Evolutionary conservation across 2,888 invertebrate species (phyloP).

Genomic region (Molanna angustata): DNA sequence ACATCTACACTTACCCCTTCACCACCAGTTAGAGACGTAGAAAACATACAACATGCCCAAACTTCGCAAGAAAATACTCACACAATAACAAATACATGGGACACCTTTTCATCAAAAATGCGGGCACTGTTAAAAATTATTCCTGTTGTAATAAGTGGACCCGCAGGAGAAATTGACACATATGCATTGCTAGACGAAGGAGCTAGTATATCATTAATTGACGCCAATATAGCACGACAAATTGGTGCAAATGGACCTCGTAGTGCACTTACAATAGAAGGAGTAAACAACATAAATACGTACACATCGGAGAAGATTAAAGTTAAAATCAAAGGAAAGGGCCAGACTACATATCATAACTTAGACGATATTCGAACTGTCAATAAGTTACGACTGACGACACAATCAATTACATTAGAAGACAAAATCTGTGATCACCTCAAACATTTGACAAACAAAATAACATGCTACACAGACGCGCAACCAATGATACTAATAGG

Average conservation of each 20-base stretch:
- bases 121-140: neutral
- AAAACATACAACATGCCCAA: neutral
- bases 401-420: neutral
- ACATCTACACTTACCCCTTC: too few species aligned
- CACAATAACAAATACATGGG: neutral
- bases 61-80: too few species aligned
- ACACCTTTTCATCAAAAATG: neutral
- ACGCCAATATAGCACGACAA: neutral
- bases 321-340: neutral
- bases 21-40: too few species aligned
- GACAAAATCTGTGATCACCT: neutral
- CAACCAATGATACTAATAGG: neutral
- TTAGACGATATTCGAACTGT: neutral
- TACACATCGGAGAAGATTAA: neutral
- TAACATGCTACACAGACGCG: neutral
- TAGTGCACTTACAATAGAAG: neutral
- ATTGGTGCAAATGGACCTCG: conserved; percentile 1
- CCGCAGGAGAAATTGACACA: neutral
- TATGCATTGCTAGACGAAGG: neutral
- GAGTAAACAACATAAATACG: neutral
- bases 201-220: neutral
- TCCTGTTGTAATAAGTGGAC: neutral
- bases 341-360: neutral
- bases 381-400: neutral
- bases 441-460: neutral